Evolutionary conservation across 2,113 vertebrate species (phyloP), one percentile per base, ranked within the genome.

Genomic region (Otis tarda): DNA sequence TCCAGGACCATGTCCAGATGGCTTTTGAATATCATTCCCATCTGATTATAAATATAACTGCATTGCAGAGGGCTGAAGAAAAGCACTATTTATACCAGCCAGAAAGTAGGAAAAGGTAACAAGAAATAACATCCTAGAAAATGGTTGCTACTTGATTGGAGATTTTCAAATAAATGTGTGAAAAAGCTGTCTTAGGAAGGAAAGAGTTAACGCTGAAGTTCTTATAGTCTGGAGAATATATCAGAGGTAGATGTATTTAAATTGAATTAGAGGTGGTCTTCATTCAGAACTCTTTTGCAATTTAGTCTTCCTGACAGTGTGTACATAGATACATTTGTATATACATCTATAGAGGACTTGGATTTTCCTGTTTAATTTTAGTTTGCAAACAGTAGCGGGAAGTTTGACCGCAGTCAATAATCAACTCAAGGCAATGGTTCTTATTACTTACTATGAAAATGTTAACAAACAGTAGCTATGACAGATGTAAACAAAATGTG

Each of bases 341-440:
- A 56, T 24, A 47, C 6, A 37, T 22, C 20, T 47, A 15, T 6
- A 75, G 35, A 80, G 5, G 30, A 67, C 47, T 67, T 56, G 28
- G 22, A 61, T 61, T 78, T 81, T 90, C 69, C 83, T 92, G 56
- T 79, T 94, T 78, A 91, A 56, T 71, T 84, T 87, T 31, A 63
- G 43, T 84, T 82, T 89, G 14, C 60, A 92, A 88, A 78, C 30
- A 52, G 61, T 63, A 89, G 60, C 53, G 90, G 61, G 68, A 88
- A 60, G 59, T 92, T 88, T 96, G 55, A 64, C 20, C 4, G 1
- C 56, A 94, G 65, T 16, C 69, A 87, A 30, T 78, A 88, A 87
- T 60, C 39, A 91, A 14, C 28, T 55, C 39, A 93, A 82, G 20
- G 17, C 28, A 84, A 61, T 18, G 28, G 28, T 64, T 83, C 55